Percentiles rank a stretch among this genome's conserved stretches.
Evolutionary conservation across 2,888 invertebrate species (phyloP).

Genomic region (Caenorhabditis sulstoni): DNA sequence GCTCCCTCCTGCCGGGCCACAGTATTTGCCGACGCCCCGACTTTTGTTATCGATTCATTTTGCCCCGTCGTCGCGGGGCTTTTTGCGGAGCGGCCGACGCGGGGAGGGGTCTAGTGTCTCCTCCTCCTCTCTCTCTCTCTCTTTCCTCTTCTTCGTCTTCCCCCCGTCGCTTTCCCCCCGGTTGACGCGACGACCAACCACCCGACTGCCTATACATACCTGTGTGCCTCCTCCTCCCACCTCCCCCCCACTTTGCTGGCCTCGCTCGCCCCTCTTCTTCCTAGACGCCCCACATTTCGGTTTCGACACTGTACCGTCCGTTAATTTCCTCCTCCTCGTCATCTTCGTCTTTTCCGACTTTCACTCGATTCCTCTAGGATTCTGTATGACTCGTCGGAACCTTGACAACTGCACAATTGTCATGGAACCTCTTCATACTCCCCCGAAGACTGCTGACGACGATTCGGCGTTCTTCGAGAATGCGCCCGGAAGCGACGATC

Average conservation of each 20-base stretch:
- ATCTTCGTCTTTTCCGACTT: not conserved
- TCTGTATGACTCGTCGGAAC: slow-evolving; percentile 46
- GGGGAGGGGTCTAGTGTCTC: slow-evolving; percentile 21
- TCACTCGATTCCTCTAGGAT: not conserved
- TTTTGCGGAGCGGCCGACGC: slow-evolving; percentile 9
- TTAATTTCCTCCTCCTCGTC: not conserved
- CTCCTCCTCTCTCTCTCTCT: slow-evolving; percentile 5
- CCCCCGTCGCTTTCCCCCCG: slow-evolving; percentile 24
- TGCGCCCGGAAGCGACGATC: slow-evolving; percentile 1
- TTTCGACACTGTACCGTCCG: slow-evolving; percentile 11
- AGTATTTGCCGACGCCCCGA: slow-evolving; percentile 30
- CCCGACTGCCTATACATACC: slow-evolving; percentile 44
- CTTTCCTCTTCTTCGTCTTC: slow-evolving; percentile 11
- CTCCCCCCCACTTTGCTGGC: not conserved
- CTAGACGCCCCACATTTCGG: not conserved
- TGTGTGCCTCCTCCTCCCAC: slow-evolving; percentile 5
- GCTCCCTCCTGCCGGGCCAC: slow-evolving; percentile 22
- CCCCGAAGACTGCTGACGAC: slow-evolving; percentile 8
- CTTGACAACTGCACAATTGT: slow-evolving; percentile 33
- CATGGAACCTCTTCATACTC: slow-evolving; percentile 24
- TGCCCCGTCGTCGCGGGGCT: slow-evolving; percentile 45
- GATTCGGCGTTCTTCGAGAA: slow-evolving; percentile 34
- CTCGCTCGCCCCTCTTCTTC: too few relatives aligned
- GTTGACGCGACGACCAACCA: slow-evolving; percentile 26
- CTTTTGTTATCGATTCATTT: slow-evolving; percentile 52